phyloP scores from a whole-genome alignment of 1,140 invertebrate species.

The Pteromalus puparum region DNA sequence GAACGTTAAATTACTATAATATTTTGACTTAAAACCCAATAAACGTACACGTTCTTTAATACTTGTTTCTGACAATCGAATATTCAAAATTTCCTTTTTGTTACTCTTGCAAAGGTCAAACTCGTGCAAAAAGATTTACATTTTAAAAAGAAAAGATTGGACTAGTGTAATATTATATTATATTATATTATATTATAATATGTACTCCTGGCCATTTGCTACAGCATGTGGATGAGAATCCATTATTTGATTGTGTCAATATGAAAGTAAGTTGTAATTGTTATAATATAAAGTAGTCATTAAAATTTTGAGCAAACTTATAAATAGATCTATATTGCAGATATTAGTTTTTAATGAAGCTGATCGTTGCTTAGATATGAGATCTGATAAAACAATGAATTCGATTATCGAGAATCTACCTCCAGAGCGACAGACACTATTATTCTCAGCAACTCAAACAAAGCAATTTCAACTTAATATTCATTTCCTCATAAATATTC shows the following conservation, averaged over 20 bases:
- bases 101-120: no score
- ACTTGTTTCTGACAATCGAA: no score
- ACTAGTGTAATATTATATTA: no score
- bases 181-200: no score
- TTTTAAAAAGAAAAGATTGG: no score
- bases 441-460: slow-evolving; percentile 99
- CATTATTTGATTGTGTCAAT: slow-evolving; percentile 87
- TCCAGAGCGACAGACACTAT: slow-evolving; percentile 89
- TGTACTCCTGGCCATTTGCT: slow-evolving; percentile 92
- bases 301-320: slow-evolving; percentile 38
- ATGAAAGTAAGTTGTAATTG: slow-evolving; percentile 80
- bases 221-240: slow-evolving; percentile 99
- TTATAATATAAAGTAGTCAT: slow-evolving; percentile 28
- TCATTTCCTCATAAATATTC: slow-evolving; percentile 45
- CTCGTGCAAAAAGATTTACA: no score
- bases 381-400: slow-evolving; percentile 93
- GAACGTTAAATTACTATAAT: slow-evolving; percentile 9
- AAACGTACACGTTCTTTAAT: no score
- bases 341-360: slow-evolving; percentile 96
- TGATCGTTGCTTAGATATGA: slow-evolving; percentile 93
- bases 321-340: slow-evolving; percentile 58
- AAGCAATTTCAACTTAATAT: slow-evolving; percentile 76
- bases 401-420: slow-evolving; percentile 96
- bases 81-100: no score
- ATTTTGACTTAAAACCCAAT: no score